phyloP scores from a whole-genome alignment of 2,113 vertebrate species.

The Merops nubicus region DNA sequence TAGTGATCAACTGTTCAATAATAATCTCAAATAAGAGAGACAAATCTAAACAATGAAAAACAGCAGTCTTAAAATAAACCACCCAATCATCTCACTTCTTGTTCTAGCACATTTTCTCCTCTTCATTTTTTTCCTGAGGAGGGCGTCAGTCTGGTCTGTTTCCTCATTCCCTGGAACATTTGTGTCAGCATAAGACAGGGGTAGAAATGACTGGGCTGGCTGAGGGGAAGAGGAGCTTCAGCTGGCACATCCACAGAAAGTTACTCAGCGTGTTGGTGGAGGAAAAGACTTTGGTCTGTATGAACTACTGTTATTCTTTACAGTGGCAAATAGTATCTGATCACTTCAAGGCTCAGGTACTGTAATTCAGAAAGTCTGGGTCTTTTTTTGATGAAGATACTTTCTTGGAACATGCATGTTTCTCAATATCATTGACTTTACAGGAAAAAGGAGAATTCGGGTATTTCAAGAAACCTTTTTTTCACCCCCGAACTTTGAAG shows the following conservation, averaged over 20 bases:
- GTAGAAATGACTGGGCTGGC: background rate
- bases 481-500: background rate
- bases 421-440: background rate
- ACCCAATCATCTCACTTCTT: background rate
- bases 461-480: background rate
- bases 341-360: background rate
- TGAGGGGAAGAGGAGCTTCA: constrained; percentile 1
- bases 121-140: background rate
- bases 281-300: background rate
- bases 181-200: background rate
- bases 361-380: background rate
- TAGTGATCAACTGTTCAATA: background rate
- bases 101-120: background rate
- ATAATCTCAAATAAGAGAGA: background rate
- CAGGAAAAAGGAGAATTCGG: background rate
- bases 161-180: background rate
- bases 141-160: background rate
- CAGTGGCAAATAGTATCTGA: background rate
- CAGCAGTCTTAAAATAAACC: background rate
- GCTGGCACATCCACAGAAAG: background rate
- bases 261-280: background rate
- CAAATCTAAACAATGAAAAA: background rate
- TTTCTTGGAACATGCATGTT: background rate
- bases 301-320: background rate
- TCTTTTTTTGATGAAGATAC: background rate